Evolutionary conservation across 1,140 invertebrate species (phyloP).

Genomic region (Psix sp.): DNA sequence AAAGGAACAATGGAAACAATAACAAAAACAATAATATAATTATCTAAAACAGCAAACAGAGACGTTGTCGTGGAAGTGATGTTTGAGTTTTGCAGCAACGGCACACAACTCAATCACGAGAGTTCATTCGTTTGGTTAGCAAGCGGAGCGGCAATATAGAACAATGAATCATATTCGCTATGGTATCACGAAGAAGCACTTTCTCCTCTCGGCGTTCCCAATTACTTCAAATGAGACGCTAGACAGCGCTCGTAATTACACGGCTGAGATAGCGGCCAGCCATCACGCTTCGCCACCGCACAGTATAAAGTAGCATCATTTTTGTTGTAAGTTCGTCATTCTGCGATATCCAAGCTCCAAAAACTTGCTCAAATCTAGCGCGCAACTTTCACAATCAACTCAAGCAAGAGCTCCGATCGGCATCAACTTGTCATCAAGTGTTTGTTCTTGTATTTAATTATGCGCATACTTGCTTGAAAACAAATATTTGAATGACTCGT

Average conservation of each 20-base stretch:
- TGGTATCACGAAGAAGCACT: conserved; percentile 64
- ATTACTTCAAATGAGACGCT: conserved; percentile 67
- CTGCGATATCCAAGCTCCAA: background rate
- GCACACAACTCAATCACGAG: conserved; percentile 53
- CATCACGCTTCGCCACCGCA: conserved; percentile 51
- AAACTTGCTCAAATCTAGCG: background rate
- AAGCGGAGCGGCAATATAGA: conserved; percentile 44
- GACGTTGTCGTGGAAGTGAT: conserved; percentile 29
- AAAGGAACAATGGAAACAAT: conserved; percentile 8
- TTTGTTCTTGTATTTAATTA: too few relatives aligned
- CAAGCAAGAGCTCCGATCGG: too few relatives aligned
- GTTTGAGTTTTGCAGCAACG: conserved; percentile 46
- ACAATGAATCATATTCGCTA: conserved; percentile 65
- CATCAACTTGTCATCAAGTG: too few relatives aligned
- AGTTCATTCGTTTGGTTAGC: conserved; percentile 49
- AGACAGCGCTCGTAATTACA: conserved; percentile 68
- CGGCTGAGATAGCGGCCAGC: conserved; percentile 64
- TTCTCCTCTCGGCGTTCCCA: conserved; percentile 68
- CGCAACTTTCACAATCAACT: background rate
- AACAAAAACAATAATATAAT: conserved; percentile 33
- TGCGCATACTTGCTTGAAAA: too few relatives aligned
- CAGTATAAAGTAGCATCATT: conserved; percentile 64
- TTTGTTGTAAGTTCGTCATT: conserved; percentile 32
- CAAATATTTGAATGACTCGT: too few relatives aligned
- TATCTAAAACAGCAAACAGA: conserved; percentile 31